Conservation (phyloP, 2,888 invertebrate species). For the Diachrysia chrysitis region DNA sequence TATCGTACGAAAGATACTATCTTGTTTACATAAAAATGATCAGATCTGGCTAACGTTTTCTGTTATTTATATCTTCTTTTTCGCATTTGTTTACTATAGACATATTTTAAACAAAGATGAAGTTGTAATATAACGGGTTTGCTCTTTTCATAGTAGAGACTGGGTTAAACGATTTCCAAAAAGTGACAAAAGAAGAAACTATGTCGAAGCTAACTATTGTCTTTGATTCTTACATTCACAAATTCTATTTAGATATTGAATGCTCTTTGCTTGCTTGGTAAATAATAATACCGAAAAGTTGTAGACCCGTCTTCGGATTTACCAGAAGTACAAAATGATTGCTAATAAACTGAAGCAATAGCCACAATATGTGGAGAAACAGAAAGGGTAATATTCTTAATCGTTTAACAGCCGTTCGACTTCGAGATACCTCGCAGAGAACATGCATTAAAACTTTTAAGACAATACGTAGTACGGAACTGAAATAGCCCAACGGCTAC, state of each 20-base stretch:
- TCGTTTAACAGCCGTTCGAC: constrained; percentile 22
- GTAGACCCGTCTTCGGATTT: not conserved
- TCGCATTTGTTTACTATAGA: not conserved
- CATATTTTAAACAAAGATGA: not conserved
- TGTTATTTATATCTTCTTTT: not conserved
- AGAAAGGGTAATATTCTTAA: constrained; percentile 16
- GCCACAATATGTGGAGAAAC: not conserved
- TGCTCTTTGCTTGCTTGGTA: not conserved
- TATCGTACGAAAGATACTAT: not conserved
- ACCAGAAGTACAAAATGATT: not conserved
- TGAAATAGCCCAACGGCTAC: constrained; percentile 25
- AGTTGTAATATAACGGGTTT: not conserved
- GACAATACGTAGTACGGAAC: constrained; percentile 34
- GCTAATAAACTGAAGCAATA: not conserved
- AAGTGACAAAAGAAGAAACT: not conserved
- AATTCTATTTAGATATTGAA: no score
- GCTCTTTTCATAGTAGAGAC: not conserved
- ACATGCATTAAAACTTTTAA: constrained; percentile 38
- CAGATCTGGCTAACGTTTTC: not conserved
- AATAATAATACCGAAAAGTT: not conserved
- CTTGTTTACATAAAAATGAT: not conserved
- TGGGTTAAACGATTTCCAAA: not conserved
- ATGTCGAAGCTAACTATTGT: no score
- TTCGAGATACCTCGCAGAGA: constrained; percentile 15
- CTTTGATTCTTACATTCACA: no score